Conservation (phyloP, 2,797 vertebrate species). For the Cyprinella venusta region DNA sequence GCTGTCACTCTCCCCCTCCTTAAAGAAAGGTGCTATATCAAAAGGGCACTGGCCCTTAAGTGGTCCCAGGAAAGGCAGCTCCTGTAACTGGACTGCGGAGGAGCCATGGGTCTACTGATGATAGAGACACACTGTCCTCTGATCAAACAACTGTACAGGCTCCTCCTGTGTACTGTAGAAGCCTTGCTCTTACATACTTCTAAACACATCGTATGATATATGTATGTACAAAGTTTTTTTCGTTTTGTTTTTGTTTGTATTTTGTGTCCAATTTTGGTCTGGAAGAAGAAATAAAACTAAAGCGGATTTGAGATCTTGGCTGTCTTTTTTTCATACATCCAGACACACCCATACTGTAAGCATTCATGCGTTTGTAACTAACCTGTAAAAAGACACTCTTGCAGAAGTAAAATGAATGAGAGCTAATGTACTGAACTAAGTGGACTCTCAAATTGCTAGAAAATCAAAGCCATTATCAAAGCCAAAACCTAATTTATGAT, state of each 20-base stretch:
- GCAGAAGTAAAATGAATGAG: background rate
- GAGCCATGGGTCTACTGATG: constrained; percentile 34
- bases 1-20: constrained; percentile 17
- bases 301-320: background rate
- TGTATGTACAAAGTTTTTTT: constrained; percentile 59
- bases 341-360: background rate
- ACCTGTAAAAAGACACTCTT: background rate
- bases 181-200: constrained; percentile 37
- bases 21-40: constrained; percentile 55
- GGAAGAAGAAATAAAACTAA: constrained; percentile 41
- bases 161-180: constrained; percentile 46
- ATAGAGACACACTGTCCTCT: constrained; percentile 33
- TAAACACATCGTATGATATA: constrained; percentile 33
- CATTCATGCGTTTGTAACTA: background rate
- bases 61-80: constrained; percentile 55
- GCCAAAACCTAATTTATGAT: no score
- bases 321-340: background rate
- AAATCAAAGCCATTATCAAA: background rate
- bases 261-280: constrained; percentile 48
- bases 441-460: background rate
- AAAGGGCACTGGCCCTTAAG: constrained; percentile 18
- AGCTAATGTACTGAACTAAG: background rate
- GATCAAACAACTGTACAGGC: constrained; percentile 26
- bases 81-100: constrained; percentile 47
- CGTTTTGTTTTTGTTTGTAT: constrained; percentile 46